These are phyloP conservation scores for Nymphalis polychloros DNA, from an alignment of 2,888 invertebrate genomes.

Conservation along the genomic window DNA sequence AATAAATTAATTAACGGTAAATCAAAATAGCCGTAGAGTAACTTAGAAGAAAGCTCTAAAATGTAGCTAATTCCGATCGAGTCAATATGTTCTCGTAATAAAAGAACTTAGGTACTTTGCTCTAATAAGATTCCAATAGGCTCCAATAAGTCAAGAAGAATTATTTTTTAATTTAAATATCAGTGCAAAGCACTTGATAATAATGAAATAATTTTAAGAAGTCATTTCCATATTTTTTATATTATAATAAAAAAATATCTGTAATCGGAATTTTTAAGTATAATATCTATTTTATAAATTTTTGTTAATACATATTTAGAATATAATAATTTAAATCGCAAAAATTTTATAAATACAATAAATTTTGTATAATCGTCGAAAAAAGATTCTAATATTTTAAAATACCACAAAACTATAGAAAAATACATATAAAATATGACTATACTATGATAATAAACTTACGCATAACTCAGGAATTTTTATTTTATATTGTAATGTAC, in stretches of 20 bases:
- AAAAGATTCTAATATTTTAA: too few species aligned
- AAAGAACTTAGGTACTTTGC: slow-evolving; percentile 27
- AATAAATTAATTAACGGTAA: slow-evolving; percentile 47
- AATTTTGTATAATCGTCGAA: too few species aligned
- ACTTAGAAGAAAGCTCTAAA: slow-evolving; percentile 58
- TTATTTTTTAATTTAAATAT: slow-evolving; percentile 59
- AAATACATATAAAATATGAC: too few species aligned
- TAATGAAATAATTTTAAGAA: too few species aligned
- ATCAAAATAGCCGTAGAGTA: slow-evolving; percentile 48
- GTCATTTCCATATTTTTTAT: slow-evolving; percentile 65
- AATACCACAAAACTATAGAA: too few species aligned
- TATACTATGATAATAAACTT: too few species aligned
- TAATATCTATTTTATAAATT: too few species aligned
- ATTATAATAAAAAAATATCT: slow-evolving; percentile 48
- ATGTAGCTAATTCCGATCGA: slow-evolving; percentile 56
- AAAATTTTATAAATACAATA: too few species aligned
- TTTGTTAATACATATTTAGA: too few species aligned
- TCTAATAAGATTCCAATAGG: slow-evolving; percentile 67
- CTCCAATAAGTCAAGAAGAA: slow-evolving; percentile 58
- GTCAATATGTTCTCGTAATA: slow-evolving; percentile 22
- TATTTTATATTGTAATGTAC: too few species aligned
- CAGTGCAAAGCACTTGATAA: slow-evolving; percentile 70
- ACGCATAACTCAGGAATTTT: too few species aligned
- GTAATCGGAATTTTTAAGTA: background rate
- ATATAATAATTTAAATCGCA: too few species aligned